Evolutionary conservation across 2,797 vertebrate genomes (phyloP).

Genomic region (Pempheris klunzingeri): DNA sequence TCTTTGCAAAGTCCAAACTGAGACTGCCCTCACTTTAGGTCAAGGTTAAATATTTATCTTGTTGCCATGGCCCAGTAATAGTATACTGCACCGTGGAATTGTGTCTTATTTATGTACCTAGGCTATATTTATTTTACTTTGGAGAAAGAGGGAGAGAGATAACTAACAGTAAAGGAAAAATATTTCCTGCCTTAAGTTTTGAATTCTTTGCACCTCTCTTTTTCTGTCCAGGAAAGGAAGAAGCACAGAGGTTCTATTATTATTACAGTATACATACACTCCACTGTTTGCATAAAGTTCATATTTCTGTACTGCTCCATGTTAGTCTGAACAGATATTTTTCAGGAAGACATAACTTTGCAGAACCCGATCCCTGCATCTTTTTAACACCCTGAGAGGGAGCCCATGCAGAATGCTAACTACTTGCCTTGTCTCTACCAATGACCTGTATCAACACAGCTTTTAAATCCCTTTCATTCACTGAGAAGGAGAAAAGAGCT

Average conservation of each 20-base stretch:
- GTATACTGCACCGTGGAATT: background rate
- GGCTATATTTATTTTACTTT: background rate
- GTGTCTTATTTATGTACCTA: conserved; percentile 15
- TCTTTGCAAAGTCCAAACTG: conserved; percentile 13
- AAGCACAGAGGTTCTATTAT: conserved; percentile 21
- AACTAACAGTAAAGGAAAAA: background rate
- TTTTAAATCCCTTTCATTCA: conserved; percentile 50
- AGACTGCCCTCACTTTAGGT: conserved; percentile 23
- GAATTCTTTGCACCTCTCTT: conserved; percentile 26
- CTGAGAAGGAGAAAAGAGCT: conserved; percentile 20
- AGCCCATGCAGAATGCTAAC: conserved; percentile 42
- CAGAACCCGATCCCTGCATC: conserved; percentile 8
- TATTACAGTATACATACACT: conserved; percentile 8
- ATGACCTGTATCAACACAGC: conserved; percentile 50
- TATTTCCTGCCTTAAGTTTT: conserved; percentile 13
- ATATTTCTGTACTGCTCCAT: conserved; percentile 9
- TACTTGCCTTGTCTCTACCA: conserved; percentile 39
- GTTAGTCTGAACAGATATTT: conserved; percentile 20
- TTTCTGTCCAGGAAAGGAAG: conserved; percentile 20
- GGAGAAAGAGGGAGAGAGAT: background rate
- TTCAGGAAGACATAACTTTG: conserved; percentile 13
- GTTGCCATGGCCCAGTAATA: background rate
- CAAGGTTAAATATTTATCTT: conserved; percentile 45
- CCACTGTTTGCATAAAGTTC: conserved; percentile 29
- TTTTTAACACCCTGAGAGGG: conserved; percentile 37